Evolutionary conservation across 2,888 invertebrate species (phyloP).

Genomic region (Agapetus fuscipes): DNA sequence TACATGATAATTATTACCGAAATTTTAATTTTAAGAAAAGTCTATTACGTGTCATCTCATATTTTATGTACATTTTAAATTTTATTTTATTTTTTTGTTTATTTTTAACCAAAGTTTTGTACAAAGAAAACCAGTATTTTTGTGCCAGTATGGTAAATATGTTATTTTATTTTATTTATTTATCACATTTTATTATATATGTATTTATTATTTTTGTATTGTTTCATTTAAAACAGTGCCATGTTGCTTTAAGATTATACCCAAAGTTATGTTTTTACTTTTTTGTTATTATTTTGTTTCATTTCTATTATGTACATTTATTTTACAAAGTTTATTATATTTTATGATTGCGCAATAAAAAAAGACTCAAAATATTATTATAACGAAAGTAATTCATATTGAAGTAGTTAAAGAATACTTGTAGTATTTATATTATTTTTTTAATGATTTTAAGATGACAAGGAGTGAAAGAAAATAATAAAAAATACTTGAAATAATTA

Average conservation of each 20-base stretch:
- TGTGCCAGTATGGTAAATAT: slow-evolving; percentile 13
- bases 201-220: slow-evolving; percentile 5
- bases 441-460: no score
- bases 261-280: neutral
- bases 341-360: slow-evolving; percentile 1
- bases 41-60: slow-evolving; percentile 13
- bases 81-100: slow-evolving; percentile 6
- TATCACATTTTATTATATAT: no score
- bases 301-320: neutral
- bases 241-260: slow-evolving; percentile 5
- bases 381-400: neutral
- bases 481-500: neutral
- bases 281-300: neutral
- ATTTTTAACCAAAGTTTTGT: slow-evolving; percentile 4
- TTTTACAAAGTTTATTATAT: slow-evolving; percentile 5
- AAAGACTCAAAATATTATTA: slow-evolving; percentile 1
- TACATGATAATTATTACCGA: slow-evolving; percentile 5
- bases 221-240: slow-evolving; percentile 5
- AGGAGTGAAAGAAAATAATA: neutral
- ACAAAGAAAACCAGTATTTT: slow-evolving; percentile 9
- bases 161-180: no score
- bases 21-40: no score
- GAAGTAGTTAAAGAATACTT: neutral
- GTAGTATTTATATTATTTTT: neutral
- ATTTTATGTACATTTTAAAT: slow-evolving; percentile 8